Evolutionary conservation across 1,140 invertebrate genomes (phyloP), one percentile per base, ranked within the genome.

Genomic region (Macrobrachium rosenbergii): DNA sequence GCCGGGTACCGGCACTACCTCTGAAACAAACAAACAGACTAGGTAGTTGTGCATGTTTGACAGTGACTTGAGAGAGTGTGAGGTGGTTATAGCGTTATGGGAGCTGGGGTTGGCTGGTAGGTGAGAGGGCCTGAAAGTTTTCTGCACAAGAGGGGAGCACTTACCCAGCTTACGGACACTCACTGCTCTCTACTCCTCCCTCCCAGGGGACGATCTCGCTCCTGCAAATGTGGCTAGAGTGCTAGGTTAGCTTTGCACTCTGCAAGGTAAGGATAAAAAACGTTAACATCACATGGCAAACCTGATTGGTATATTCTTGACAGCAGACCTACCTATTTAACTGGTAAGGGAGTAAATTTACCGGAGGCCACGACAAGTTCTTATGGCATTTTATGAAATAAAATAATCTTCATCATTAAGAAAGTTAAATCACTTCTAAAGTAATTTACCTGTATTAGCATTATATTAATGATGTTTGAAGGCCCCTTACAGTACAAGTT

Each of bases 211-310:
- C 21, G 16, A 67, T 73, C 78, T 87, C 84, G 88, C 82, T 88
- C 88, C 88, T 88, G 88, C 76, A 88, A 88, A 88, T 88, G 88
- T 84, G 72, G 86, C 88, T 88, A 88, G 88, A 88, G 82, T 88
- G 88, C 88, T 84, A 88, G 82, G 86, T 84, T 84, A 88, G 88
- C 88, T 88, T 88, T 88, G 88, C 88, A 88, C 82, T 84, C 88
- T 88, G 88, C 79, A 88, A 88, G 60, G 82, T 82, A 88, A 79
- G 86, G 80, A 82, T 77, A 82, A 88, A 88, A 64, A 82, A 45
- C 79, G 78, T 88, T 88, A 85, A 88, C 77, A 85, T 88, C 82
- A 88, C 67, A 84, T 88, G 77, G 62, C 83, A 85, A 83, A 84
- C 72, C 78, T 88, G 60, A 84, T 45, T 84, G 28, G 81, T 59